These are phyloP conservation scores for Noturus placidus DNA, from an alignment of 2,113 vertebrate genomes.

Conservation along the genomic window DNA sequence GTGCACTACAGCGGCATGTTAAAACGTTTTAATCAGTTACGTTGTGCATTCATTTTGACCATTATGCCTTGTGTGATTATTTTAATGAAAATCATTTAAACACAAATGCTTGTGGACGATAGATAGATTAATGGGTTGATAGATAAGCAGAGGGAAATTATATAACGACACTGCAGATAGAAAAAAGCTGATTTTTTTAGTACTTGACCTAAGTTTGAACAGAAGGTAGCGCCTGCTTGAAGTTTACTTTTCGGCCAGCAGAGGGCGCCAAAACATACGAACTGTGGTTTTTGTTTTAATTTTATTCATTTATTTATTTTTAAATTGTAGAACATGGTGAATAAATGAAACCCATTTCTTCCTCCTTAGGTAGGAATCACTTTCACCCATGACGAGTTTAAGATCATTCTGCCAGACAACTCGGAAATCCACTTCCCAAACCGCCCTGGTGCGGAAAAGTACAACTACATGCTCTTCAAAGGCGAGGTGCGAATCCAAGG, in stretches of 20 bases:
- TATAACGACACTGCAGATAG: too few species aligned
- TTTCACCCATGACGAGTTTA: constrained; percentile 67
- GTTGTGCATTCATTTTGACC: too few species aligned
- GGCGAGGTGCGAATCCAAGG: constrained; percentile 63
- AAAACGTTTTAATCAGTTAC: too few species aligned
- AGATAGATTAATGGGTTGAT: too few species aligned
- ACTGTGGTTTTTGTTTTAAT: background rate
- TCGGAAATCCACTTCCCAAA: constrained; percentile 73
- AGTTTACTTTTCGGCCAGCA: background rate
- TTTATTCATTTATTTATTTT: background rate
- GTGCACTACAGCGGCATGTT: too few species aligned
- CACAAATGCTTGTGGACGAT: too few species aligned
- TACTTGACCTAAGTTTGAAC: background rate
- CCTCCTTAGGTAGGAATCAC: constrained; percentile 62
- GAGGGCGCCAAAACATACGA: background rate
- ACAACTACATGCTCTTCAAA: constrained; percentile 57
- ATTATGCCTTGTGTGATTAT: too few species aligned
- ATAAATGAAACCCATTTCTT: background rate
- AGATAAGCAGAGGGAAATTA: too few species aligned
- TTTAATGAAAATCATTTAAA: too few species aligned
- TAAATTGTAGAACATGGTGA: background rate
- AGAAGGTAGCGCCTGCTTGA: background rate
- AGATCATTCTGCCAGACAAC: constrained; percentile 65
- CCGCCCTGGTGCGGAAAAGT: constrained; percentile 66
- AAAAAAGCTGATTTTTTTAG: too few species aligned